These are phyloP conservation scores for Premnoplex brunnescens DNA, from an alignment of 2,797 vertebrate genomes.

Conservation along the genomic window DNA sequence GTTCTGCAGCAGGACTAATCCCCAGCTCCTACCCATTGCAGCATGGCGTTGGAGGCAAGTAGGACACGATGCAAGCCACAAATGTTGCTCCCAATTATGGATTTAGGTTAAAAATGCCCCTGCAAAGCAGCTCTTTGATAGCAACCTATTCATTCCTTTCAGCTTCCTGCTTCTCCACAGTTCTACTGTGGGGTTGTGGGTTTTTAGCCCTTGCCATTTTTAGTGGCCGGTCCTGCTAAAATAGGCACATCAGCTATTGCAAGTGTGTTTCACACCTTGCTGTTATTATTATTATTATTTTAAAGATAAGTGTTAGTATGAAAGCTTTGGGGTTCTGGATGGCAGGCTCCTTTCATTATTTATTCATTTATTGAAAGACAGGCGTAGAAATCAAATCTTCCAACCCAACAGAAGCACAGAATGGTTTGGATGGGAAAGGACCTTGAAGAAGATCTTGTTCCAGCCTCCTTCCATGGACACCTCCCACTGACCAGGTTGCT, in stretches of 20 bases:
- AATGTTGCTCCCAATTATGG: not conserved
- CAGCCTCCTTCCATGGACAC: not conserved
- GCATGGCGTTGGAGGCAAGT: not conserved
- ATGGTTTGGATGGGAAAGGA: not conserved
- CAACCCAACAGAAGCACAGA: not conserved
- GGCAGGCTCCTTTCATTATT: not conserved
- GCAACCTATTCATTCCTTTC: not conserved
- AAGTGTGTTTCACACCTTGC: not conserved
- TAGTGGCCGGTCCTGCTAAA: not conserved
- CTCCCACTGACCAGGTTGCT: not conserved
- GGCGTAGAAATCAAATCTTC: not conserved
- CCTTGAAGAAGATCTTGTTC: not conserved
- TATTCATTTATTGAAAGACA: not conserved
- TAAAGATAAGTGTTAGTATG: not conserved
- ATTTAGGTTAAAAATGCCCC: not conserved
- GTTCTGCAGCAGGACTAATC: not conserved
- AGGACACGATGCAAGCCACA: not conserved
- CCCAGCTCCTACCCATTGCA: not conserved
- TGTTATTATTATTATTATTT: not conserved
- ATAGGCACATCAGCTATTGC: not conserved
- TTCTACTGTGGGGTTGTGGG: not conserved
- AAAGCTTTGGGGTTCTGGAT: not conserved
- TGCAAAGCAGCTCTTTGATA: not conserved
- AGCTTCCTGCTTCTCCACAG: not conserved
- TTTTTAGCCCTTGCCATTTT: not conserved